phyloP scores from a whole-genome alignment of 1,140 invertebrate species.

The Triops cancriformis region DNA sequence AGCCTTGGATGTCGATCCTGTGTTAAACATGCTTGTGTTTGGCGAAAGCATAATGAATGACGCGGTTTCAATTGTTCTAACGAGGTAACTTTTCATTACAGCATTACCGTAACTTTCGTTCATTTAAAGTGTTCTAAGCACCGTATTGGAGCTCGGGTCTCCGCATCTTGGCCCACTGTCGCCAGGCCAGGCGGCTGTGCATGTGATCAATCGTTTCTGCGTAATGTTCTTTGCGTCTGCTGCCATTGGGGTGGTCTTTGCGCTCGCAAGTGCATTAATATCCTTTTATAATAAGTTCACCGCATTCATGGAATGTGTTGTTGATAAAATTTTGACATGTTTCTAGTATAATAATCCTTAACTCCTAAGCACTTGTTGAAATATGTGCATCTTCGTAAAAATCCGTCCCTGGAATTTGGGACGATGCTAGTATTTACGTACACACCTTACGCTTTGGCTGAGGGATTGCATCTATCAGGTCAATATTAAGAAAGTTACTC shows the following conservation, averaged over 20 bases:
- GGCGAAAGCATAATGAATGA: slow-evolving; percentile 97
- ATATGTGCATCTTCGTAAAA: slow-evolving; percentile 91
- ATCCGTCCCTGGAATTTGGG: slow-evolving; percentile 95
- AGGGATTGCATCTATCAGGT: slow-evolving; percentile 93
- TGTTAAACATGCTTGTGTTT: slow-evolving; percentile 97
- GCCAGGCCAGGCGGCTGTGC: slow-evolving; percentile 73
- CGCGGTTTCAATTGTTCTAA: slow-evolving; percentile 94
- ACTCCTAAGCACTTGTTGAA: slow-evolving; percentile 56
- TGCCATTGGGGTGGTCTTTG: slow-evolving; percentile 91
- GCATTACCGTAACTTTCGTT: not conserved
- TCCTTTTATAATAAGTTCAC: slow-evolving; percentile 34
- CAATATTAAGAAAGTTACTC: too few species aligned
- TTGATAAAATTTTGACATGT: too few species aligned
- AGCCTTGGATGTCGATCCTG: slow-evolving; percentile 87
- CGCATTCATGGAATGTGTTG: too few species aligned
- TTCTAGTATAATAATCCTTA: slow-evolving; percentile 27
- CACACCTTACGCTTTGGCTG: slow-evolving; percentile 93
- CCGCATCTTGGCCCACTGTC: slow-evolving; percentile 53
- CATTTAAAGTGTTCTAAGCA: slow-evolving; percentile 34
- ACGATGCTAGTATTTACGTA: slow-evolving; percentile 98
- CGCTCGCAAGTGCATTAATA: slow-evolving; percentile 83
- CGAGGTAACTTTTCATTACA: slow-evolving; percentile 58
- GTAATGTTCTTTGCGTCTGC: slow-evolving; percentile 98
- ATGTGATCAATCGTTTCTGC: slow-evolving; percentile 82
- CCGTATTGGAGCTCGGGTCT: slow-evolving; percentile 58